Evolutionary conservation across 2,797 vertebrate genomes (phyloP), one percentile per base, ranked within the genome.

Genomic region (Eulemur albifrons): DNA sequence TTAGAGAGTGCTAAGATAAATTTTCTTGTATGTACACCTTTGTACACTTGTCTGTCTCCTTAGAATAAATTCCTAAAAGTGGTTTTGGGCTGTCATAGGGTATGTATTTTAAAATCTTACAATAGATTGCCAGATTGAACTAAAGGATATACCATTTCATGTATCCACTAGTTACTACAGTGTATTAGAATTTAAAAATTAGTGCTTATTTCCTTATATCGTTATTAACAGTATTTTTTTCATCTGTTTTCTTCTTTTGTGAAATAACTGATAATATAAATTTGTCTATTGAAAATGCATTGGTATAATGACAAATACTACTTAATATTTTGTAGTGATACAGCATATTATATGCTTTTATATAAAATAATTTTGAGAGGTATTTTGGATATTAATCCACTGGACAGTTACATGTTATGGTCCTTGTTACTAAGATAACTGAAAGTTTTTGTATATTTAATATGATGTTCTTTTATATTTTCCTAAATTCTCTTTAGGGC

Each of bases 401-500:
- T 96, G 76, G 20, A 80, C 20, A 91, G 76, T 69, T 97, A 35
- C 25, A 84, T 94, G 40, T 85, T 85, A 57, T 59, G 59, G 89
- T 97, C 93, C 75, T 91, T 94, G 43, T 63, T 93, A 90, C 80
- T 88, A 83, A 95, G 59, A 94, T 97, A 93, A 93, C 80, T 97
- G 95, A 92, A 97, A 97, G 73, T 93, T 97, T 95, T 97, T 96
- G 40, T 97, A 38, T 87, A 77, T 97, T 97, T 97, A 97, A 94
- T 93, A 96, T 75, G 70, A 85, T 89, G 15, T 40, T 90, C 75
- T 96, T 90, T 77, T 40, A 91, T 81, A 91, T 83, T 97, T 96
- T 98, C 97, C 96, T 17, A 97, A 94, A 93, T 83, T 97, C 85
- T 52, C 90, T 93, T 90, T 98, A 99, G 99, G 99, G 99, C 97